Conservation (phyloP, 2,888 invertebrate species). For the Sussaba pulchella region DNA sequence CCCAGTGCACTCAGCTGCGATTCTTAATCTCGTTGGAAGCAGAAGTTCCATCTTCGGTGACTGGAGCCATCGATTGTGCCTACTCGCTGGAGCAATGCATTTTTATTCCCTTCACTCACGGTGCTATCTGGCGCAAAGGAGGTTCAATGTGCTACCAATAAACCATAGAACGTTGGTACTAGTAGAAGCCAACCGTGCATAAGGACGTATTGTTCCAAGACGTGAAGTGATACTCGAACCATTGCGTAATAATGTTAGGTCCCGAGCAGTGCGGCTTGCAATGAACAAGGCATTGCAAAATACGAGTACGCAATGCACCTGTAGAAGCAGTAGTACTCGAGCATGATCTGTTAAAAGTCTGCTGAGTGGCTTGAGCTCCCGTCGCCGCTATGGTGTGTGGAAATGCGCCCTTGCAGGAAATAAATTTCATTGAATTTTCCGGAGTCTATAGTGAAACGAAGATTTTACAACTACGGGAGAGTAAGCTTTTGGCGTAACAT, state of each 20-base stretch:
- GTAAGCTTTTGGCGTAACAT: constrained; percentile 42
- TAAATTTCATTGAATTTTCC: constrained; percentile 78
- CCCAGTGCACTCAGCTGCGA: constrained; percentile 71
- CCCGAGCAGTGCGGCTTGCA: neutral
- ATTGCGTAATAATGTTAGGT: constrained; percentile 32
- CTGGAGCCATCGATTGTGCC: constrained; percentile 22
- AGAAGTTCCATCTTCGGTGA: constrained; percentile 71
- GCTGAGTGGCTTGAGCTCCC: constrained; percentile 39
- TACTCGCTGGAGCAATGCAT: constrained; percentile 18
- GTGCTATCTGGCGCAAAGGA: neutral
- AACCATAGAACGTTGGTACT: neutral
- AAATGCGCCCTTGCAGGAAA: constrained; percentile 66
- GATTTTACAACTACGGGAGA: constrained; percentile 74
- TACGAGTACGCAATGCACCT: too few relatives aligned
- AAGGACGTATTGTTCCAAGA: neutral
- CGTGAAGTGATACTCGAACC: neutral
- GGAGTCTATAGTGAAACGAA: constrained; percentile 71
- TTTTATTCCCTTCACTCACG: constrained; percentile 12
- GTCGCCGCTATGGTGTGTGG: constrained; percentile 45
- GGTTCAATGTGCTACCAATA: constrained; percentile 6
- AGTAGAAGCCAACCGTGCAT: neutral
- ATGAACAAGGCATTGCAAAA: neutral
- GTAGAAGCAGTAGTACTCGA: constrained; percentile 62
- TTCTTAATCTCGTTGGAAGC: constrained; percentile 81
- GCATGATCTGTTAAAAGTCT: constrained; percentile 71